phyloP scores from a whole-genome alignment of 1,140 invertebrate genomes.

The Zaprionus nigranus region DNA sequence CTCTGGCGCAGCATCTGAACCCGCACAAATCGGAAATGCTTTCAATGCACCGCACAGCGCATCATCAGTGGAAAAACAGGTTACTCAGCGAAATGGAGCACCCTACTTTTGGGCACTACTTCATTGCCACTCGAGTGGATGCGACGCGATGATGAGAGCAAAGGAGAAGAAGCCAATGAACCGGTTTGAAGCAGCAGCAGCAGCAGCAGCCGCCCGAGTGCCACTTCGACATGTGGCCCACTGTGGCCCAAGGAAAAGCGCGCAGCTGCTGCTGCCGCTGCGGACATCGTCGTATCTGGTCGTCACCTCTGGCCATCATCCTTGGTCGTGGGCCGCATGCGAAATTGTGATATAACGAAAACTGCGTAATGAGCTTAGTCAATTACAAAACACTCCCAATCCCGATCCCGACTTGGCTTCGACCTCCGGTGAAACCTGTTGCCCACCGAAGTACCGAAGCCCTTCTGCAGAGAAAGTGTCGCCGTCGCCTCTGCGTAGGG shows the following conservation, averaged over 20 bases:
- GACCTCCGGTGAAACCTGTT: conserved; percentile 62
- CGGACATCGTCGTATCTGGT: conserved; percentile 19
- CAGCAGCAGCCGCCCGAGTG: conserved; percentile 22
- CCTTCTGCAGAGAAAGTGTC: conserved; percentile 70
- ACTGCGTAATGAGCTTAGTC: conserved; percentile 67
- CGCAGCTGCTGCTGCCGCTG: conserved; percentile 17
- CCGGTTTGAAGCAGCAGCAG: conserved; percentile 43
- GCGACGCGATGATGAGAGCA: conserved; percentile 48
- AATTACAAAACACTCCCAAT: conserved; percentile 62
- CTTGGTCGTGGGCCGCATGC: conserved; percentile 33
- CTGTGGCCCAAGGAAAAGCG: conserved; percentile 48
- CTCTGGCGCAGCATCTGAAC: neutral
- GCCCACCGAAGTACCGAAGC: conserved; percentile 58
- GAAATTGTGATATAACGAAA: conserved; percentile 73
- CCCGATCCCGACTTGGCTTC: conserved; percentile 59
- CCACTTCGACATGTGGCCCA: conserved; percentile 38
- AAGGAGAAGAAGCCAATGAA: conserved; percentile 50
- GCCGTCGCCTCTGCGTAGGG: conserved; percentile 44
- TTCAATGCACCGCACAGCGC: conserved; percentile 1
- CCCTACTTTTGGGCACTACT: conserved; percentile 65
- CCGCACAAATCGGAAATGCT: conserved; percentile 36
- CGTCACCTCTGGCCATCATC: conserved; percentile 52
- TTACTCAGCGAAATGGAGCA: conserved; percentile 75
- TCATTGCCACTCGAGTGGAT: conserved; percentile 70
- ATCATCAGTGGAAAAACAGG: conserved; percentile 55